phyloP scores from a whole-genome alignment of 2,113 vertebrate genomes.

The Callipepla squamata region DNA sequence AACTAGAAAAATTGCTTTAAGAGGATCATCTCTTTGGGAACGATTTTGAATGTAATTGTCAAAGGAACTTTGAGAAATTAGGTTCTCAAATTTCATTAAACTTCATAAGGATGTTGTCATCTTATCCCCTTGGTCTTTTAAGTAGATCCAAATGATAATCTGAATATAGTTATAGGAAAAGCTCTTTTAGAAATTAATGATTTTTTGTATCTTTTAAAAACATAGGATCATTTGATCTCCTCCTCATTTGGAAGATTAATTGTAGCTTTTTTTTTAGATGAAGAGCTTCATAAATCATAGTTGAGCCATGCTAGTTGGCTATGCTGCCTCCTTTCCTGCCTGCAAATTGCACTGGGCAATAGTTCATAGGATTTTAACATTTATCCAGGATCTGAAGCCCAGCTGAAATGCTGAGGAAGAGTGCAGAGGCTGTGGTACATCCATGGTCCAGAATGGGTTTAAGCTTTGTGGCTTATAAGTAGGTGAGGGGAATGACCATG shows the following conservation, averaged over 20 bases:
- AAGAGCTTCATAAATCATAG: background rate
- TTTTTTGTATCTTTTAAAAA: background rate
- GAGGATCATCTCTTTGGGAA: background rate
- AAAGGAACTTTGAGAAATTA: background rate
- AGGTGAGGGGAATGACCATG: fast-evolving
- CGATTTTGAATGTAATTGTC: slow-evolving; percentile 5
- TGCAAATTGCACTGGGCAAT: background rate
- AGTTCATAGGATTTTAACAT: background rate
- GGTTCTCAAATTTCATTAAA: slow-evolving; percentile 23
- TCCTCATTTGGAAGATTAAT: background rate
- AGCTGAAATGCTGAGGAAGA: background rate
- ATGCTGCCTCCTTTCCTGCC: background rate
- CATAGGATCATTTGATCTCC: background rate
- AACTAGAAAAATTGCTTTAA: background rate
- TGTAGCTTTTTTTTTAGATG: background rate
- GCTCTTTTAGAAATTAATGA: background rate
- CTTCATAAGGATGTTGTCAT: background rate
- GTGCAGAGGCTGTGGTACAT: background rate
- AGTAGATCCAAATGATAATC: background rate
- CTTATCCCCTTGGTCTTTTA: background rate
- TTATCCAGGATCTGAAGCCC: background rate
- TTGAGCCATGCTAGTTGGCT: fast-evolving
- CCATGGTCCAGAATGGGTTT: background rate
- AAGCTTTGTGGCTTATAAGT: background rate
- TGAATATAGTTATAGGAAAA: background rate